Conservation (phyloP, 2,888 invertebrate genomes). For the Oscheius myriophilus region DNA sequence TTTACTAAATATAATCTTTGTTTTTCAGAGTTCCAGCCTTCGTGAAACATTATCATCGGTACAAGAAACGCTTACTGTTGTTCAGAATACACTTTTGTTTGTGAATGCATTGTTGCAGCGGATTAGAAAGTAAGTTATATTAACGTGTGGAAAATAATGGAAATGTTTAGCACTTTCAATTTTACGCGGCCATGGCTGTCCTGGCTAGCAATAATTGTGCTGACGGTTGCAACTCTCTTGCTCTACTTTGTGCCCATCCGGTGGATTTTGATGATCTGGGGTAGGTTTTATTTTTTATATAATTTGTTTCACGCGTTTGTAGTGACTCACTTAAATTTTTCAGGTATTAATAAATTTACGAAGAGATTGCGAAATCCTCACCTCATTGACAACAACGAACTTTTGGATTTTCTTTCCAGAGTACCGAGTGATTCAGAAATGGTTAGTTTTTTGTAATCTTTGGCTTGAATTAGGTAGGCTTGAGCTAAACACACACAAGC, state of each 20-base stretch:
- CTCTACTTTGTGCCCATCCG: conserved; percentile 89
- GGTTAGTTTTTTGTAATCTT: conserved; percentile 74
- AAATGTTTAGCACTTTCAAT: conserved; percentile 84
- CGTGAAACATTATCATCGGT: conserved; percentile 77
- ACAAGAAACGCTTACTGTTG: conserved; percentile 94
- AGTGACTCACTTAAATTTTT: too few species aligned
- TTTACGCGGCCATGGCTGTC: conserved; percentile 96
- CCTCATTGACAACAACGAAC: conserved; percentile 94
- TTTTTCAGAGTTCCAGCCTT: conserved; percentile 70
- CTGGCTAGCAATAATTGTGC: conserved; percentile 85
- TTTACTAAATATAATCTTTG: too few species aligned
- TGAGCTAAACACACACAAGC: too few species aligned
- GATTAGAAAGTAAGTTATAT: conserved; percentile 84
- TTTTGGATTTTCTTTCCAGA: conserved; percentile 90
- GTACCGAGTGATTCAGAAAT: conserved; percentile 92
- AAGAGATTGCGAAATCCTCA: conserved; percentile 90
- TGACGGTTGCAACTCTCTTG: conserved; percentile 81
- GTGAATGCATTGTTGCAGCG: conserved; percentile 92
- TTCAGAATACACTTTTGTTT: conserved; percentile 93
- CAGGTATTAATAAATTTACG: conserved; percentile 87
- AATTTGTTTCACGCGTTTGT: conserved; percentile 14
- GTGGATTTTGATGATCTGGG: conserved; percentile 90
- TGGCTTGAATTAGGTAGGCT: too few species aligned
- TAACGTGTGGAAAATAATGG: too few species aligned
- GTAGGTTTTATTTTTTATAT: conserved; percentile 72